Evolutionary conservation across 2,888 invertebrate genomes (phyloP).

Genomic region (Leuctra nigra): DNA sequence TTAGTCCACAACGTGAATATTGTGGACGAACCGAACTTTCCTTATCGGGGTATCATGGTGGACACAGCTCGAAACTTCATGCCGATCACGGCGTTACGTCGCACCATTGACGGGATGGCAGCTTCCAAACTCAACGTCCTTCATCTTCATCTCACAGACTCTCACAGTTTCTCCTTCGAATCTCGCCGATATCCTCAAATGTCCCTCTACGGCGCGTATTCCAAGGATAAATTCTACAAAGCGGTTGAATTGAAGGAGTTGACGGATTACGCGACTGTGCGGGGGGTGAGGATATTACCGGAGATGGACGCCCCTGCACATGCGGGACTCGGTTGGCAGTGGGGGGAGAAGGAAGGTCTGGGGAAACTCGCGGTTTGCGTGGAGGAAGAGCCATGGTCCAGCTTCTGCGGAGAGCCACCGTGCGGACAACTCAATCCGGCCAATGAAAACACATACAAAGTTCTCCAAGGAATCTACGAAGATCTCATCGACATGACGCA

Average conservation of each 20-base stretch:
- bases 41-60: constrained; percentile 46
- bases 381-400: constrained; percentile 32
- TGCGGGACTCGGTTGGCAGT: constrained; percentile 35
- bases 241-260: constrained; percentile 35
- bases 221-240: constrained; percentile 42
- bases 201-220: constrained; percentile 39
- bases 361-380: constrained; percentile 35
- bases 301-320: constrained; percentile 39
- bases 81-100: constrained; percentile 38
- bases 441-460: constrained; percentile 31
- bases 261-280: constrained; percentile 41
- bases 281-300: constrained; percentile 41
- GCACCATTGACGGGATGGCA: constrained; percentile 44
- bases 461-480: constrained; percentile 33
- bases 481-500: constrained; percentile 35
- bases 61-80: constrained; percentile 55
- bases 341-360: constrained; percentile 26
- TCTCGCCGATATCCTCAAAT: constrained; percentile 35
- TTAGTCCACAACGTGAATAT: constrained; percentile 33
- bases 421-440: constrained; percentile 36
- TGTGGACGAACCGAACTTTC: constrained; percentile 45
- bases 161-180: constrained; percentile 47
- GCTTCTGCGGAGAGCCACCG: constrained; percentile 36
- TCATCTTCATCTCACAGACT: constrained; percentile 44
- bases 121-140: constrained; percentile 46